Base-by-base conservation (phyloP, 2,888 invertebrate species). In the Zaprionus bogoriensis region DNA sequence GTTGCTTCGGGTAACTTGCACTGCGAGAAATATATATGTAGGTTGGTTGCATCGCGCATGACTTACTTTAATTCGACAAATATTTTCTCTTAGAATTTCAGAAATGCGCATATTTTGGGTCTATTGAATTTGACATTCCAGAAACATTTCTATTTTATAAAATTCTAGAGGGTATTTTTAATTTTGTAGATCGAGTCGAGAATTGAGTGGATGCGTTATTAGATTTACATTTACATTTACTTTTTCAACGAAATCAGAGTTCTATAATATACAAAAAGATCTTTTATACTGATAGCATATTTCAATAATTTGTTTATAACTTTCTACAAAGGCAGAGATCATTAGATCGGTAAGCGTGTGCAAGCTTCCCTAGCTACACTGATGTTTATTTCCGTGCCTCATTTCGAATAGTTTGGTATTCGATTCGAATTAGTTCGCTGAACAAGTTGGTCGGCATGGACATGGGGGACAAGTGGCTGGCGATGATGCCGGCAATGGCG, bases 391-490 rank as follows among this genome's bases (percentile, higher is more conserved):
- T 20, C 22, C 2, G 20, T 22, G 41, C 6, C 10, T n/a, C 22
- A 22, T 41, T 36, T 12, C 23, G 22, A 12, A 47, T 22, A 3
- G 39, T 20, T 19, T 12, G 41, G 14, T 25, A 44, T 44, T 50
- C 36, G 32, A 42, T 20, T 38, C 39, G 41, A 30, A 61, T 45
- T 19, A 27, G 54, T 36, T 41, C 30, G 27, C 17, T 41, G 30
- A 22, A 36, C 14, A 23, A 38, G 27, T 64, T 64, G 12, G 28
- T 27, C 9, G 23, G 20, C 44, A 53, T 38, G 25, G 39, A 42
- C 32, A 22, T 12, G 19, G 12, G 59, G 32, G 42, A 39, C 73
- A 67, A 71, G 70, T 67, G 74, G 5, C 38, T 28, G 22, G 19
- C 19, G 27, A 19, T 28, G 39, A 44, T 22, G 52, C 14, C 1